Base-by-base conservation (phyloP, 2,888 invertebrate species). In the Cataglyphis altisquamis region DNA sequence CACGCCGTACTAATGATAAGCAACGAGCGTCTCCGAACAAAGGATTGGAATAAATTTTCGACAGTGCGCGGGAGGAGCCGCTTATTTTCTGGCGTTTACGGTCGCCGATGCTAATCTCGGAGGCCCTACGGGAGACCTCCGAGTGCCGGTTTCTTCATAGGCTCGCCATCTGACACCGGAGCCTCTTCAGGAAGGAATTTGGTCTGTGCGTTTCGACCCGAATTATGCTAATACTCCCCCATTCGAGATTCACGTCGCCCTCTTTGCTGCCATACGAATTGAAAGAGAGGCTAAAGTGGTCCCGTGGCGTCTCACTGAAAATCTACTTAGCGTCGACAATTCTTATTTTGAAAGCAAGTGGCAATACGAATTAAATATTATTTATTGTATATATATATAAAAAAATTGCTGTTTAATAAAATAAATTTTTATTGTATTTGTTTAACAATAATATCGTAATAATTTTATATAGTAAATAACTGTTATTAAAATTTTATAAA, bases 1-100 rank as follows among this genome's bases (percentile, higher is more conserved):
- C 90, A 83, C 75, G 77, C 85, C 84, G 87, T 89, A 90, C 90
- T 90, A 90, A 91, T 91, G 90, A 91, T 91, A 91, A 91, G 88
- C 88, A 91, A 91, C 88, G 88, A 89, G 89, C 90, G 85, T 74
- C 60, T 70, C 85, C 82, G 91, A 91, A 91, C 91, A 91, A 91
- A 91, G 91, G 91, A 85, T 90, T 78, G 86, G 89, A 91, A 91
- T 91, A 91, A 91, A 91, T 90, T 90, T 91, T 90, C 85, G 89
- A 87, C 85, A 84, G 83, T 60, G 73, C 84, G 87, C 86, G 90
- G 77, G 87, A 82, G 86, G 85, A 85, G 82, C 81, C 84, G 88
- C 86, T 90, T 88, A 91, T 88, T 91, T 91, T 85, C 88, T 87
- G 88, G 85, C 90, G 86, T 91, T 90, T 90, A 90, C 84, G 88